Percentiles rank a stretch among this genome's conserved stretches.
These are phyloP conservation scores for Polydrusus tereticollis DNA, from an alignment of 2,888 invertebrate genomes.

Conservation along the genomic window DNA sequence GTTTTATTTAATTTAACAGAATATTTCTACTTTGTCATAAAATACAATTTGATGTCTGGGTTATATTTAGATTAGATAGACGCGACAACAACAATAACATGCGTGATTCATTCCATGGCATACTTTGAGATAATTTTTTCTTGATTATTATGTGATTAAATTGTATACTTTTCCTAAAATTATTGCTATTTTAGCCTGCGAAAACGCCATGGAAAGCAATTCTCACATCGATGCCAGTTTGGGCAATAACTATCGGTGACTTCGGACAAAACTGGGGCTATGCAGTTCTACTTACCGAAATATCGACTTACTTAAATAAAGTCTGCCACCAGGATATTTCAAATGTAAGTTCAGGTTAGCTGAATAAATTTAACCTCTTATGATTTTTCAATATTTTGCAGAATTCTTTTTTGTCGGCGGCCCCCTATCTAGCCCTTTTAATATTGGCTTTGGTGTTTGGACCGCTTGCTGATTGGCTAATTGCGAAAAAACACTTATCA, in stretches of 20 bases:
- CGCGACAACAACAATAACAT: too few species aligned
- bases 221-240: slow-evolving; percentile 81
- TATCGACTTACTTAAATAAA: not conserved
- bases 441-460: slow-evolving; percentile 79
- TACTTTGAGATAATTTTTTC: too few species aligned
- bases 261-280: slow-evolving; percentile 41
- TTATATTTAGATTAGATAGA: too few species aligned
- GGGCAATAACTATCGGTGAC: slow-evolving; percentile 72
- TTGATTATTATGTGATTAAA: too few species aligned
- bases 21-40: too few species aligned
- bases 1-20: too few species aligned
- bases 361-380: not conserved
- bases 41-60: too few species aligned
- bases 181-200: slow-evolving; percentile 44
- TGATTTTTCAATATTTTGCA: slow-evolving; percentile 55
- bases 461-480: slow-evolving; percentile 73
- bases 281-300: not conserved
- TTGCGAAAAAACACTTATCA: slow-evolving; percentile 64
- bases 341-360: not conserved
- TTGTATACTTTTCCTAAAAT: not conserved
- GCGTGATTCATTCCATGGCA: too few species aligned
- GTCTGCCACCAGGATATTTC: not conserved
- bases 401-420: slow-evolving; percentile 77
- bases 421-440: slow-evolving; percentile 82
- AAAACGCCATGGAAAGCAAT: slow-evolving; percentile 83